Evolutionary conservation across 2,797 vertebrate species (phyloP).

Genomic region (Megalops cyprinoides): DNA sequence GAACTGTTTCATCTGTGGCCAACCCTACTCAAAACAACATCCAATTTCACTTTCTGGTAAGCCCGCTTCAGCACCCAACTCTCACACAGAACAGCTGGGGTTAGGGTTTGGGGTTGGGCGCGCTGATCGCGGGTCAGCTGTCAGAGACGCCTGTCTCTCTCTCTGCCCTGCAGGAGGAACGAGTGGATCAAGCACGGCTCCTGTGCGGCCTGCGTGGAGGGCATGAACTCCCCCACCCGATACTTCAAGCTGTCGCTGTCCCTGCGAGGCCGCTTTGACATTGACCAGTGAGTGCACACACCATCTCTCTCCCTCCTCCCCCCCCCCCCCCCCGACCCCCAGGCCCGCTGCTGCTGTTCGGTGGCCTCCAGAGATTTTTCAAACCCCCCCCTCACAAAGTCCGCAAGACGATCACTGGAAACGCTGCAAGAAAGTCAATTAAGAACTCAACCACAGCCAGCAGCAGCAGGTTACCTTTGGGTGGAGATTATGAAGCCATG

Average conservation of each 20-base stretch:
- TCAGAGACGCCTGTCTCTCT: too few species aligned
- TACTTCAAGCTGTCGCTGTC: constrained; percentile 62
- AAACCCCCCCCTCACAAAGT: neutral
- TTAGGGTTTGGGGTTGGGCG: too few species aligned
- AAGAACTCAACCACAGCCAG: too few species aligned
- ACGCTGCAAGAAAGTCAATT: too few species aligned
- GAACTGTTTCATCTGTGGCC: constrained; percentile 69
- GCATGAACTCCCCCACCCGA: constrained; percentile 55
- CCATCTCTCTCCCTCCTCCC: too few species aligned
- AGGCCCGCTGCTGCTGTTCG: too few species aligned
- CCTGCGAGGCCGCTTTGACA: constrained; percentile 51
- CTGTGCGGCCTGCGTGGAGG: constrained; percentile 68
- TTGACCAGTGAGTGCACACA: constrained; percentile 51
- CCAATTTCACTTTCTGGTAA: constrained; percentile 73
- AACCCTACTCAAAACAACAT: constrained; percentile 54
- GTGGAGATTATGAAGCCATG: neutral
- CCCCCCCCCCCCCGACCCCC: too few species aligned
- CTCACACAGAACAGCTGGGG: too few species aligned
- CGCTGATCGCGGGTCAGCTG: too few species aligned
- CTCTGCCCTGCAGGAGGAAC: constrained; percentile 54
- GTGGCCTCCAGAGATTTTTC: neutral
- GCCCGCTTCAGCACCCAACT: too few species aligned
- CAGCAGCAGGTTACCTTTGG: too few species aligned
- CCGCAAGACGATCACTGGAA: too few species aligned
- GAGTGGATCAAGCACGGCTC: constrained; percentile 76